phyloP scores from a whole-genome alignment of 2,888 invertebrate species.

The Cataglyphis livida region DNA sequence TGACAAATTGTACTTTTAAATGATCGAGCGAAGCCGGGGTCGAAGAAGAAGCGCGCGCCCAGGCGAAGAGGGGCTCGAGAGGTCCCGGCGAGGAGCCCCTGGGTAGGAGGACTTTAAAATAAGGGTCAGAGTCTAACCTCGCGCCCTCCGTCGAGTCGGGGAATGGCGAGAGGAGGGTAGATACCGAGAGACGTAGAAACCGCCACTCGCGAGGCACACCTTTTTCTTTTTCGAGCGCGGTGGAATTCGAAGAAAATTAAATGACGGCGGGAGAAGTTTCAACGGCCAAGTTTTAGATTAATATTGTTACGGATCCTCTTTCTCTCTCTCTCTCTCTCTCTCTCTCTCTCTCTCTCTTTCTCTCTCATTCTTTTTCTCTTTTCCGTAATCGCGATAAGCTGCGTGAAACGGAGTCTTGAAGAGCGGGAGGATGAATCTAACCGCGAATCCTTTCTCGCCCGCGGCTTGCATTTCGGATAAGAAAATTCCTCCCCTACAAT shows the following conservation, averaged over 20 bases:
- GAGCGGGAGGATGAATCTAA: neutral
- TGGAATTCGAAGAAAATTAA: slow-evolving; percentile 75
- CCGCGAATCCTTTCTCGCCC: slow-evolving; percentile 2
- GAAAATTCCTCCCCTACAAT: neutral
- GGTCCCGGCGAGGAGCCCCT: slow-evolving; percentile 29
- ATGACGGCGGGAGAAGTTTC: slow-evolving; percentile 76
- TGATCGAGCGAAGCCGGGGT: slow-evolving; percentile 58
- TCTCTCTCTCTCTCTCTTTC: slow-evolving; percentile 51
- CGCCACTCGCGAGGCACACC: slow-evolving; percentile 4
- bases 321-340: slow-evolving; percentile 8
- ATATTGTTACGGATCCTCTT: slow-evolving; percentile 77
- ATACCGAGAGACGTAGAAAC: slow-evolving; percentile 30
- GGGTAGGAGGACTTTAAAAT: slow-evolving; percentile 71
- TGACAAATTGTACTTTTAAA: slow-evolving; percentile 78
- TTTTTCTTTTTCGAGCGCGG: slow-evolving; percentile 63
- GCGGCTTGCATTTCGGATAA: neutral
- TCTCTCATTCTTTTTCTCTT: slow-evolving; percentile 7
- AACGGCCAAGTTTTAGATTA: slow-evolving; percentile 78
- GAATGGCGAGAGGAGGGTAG: slow-evolving; percentile 42
- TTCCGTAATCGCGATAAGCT: slow-evolving; percentile 78
- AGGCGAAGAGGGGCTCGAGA: slow-evolving; percentile 53
- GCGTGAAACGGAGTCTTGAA: slow-evolving; percentile 32
- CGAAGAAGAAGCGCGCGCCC: slow-evolving; percentile 51
- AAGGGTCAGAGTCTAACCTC: slow-evolving; percentile 63
- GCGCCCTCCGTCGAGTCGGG: neutral